Evolutionary conservation across 2,888 invertebrate species (phyloP), one percentile per base, ranked within the genome.

Genomic region (Drosophila atroscutellata): DNA sequence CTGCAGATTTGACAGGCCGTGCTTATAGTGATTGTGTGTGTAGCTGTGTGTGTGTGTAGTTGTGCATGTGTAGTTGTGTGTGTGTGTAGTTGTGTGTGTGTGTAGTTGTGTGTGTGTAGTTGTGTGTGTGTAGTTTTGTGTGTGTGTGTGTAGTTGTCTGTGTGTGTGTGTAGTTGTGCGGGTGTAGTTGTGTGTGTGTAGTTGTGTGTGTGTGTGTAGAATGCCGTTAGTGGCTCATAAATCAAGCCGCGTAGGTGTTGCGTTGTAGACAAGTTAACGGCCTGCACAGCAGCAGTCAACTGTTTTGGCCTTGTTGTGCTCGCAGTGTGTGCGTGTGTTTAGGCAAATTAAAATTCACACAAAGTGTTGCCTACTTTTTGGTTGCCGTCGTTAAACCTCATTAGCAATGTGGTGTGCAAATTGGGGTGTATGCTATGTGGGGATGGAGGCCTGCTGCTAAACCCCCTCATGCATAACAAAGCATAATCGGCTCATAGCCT

Each of bases 281-380:
- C 51, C 56, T 52, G 69, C 60, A 64, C 76, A 51, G 56, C 51
- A 52, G 58, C 52, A 61, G 54, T 52, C 55, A 51, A 34, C 47
- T 49, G 47, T 54, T 49, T 50, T 32, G 42, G 52, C 51, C 32
- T 37, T 47, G 55, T 28, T 39, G 56, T 39, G 62, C 7, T 30
- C 32, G 5, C 4, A 1, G 34, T 34, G 34, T 45, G 62, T 75
- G 83, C 73, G 76, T 81, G 80, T 77, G 67, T 42, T n/a, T n/a
- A 57, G 30, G 39, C 67, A 67, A 82, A 84, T 87, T 83, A 76
- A 84, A 87, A 87, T 87, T 74, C 83, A 74, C 51, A 73, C 50
- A 70, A 81, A 78, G 64, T 83, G 75, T 87, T 87, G 84, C 88
- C 84, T 85, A 86, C 86, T 75, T 85, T 80, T 81, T 37, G 71